Evolutionary conservation across 2,797 vertebrate species (phyloP).

Genomic region (Manis crassicaudata): DNA sequence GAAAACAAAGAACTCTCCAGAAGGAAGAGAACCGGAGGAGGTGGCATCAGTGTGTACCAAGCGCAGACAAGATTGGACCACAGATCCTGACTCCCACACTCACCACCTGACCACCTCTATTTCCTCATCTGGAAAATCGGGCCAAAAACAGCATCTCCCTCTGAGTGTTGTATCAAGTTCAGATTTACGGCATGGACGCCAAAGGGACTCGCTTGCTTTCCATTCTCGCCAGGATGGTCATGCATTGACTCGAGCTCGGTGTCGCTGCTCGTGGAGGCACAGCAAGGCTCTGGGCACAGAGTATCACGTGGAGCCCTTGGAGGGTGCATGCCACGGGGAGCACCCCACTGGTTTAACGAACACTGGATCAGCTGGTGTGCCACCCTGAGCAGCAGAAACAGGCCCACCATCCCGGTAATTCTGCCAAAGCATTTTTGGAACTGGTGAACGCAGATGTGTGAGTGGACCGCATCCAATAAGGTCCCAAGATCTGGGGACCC

Average conservation of each 20-base stretch:
- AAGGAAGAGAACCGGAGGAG: not conserved
- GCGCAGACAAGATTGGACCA: fast-evolving
- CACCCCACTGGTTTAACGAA: fast-evolving
- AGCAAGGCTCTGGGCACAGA: too few relatives aligned
- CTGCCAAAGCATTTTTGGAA: not conserved
- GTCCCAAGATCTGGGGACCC: not conserved
- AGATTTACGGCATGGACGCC: not conserved
- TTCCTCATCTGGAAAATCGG: not conserved
- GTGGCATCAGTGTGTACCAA: fast-evolving
- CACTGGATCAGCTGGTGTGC: not conserved
- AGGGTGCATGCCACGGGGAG: not conserved
- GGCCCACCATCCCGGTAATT: fast-evolving
- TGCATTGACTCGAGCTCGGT: too few relatives aligned
- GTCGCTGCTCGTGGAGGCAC: not conserved
- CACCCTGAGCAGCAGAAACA: not conserved
- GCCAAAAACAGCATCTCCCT: not conserved
- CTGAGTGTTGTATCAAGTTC: not conserved
- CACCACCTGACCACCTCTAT: too few relatives aligned
- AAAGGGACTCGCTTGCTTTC: not conserved
- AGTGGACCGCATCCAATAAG: fast-evolving
- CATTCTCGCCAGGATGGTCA: too few relatives aligned
- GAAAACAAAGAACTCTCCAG: too few relatives aligned
- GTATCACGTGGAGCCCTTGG: not conserved
- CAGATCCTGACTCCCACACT: not conserved
- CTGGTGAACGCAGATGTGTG: fast-evolving